Conservation (phyloP, 2,113 vertebrate genomes). For the Lepus europaeus region DNA sequence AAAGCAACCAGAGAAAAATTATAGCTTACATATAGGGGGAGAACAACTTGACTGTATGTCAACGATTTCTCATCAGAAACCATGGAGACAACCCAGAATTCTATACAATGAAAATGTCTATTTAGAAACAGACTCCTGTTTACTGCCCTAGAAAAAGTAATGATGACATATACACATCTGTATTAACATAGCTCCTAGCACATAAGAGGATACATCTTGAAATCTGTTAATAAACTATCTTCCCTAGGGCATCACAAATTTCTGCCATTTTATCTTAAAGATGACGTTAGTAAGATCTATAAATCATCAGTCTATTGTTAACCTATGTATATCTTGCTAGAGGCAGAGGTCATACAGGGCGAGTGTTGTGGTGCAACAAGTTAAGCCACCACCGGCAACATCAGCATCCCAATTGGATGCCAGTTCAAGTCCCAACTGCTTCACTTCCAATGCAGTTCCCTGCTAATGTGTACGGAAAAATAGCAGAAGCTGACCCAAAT, state of each 20-base stretch:
- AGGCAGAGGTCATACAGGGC: background rate
- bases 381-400: no score
- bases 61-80: background rate
- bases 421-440: no score
- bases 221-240: background rate
- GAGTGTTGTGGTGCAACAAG: no score
- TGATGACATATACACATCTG: background rate
- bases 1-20: background rate
- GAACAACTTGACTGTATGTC: background rate
- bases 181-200: background rate
- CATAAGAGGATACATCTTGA: background rate
- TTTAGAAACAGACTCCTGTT: background rate
- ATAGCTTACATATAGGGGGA: background rate
- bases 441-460: no score
- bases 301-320: background rate
- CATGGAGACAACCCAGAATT: background rate
- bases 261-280: slow-evolving; percentile 26
- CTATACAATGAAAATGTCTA: background rate
- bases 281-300: background rate
- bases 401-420: no score
- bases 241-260: background rate
- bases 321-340: background rate
- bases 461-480: no score
- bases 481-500: no score
- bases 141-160: background rate